Evolutionary conservation across 2,888 invertebrate genomes (phyloP), one percentile per base, ranked within the genome.

Genomic region (Odontomyia ornata): DNA sequence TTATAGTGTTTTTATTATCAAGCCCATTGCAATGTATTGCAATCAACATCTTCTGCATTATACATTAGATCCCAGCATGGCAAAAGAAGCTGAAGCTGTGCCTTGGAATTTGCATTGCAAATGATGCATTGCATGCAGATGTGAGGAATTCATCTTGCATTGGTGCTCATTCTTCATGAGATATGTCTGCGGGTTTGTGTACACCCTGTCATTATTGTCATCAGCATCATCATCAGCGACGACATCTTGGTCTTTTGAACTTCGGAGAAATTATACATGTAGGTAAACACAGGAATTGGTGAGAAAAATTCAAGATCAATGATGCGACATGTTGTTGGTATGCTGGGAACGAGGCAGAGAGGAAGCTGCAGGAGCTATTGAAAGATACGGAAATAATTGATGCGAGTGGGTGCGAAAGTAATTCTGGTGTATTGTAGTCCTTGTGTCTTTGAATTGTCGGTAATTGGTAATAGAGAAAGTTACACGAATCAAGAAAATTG

Each of bases 251-350:
- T 36, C 36, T 36, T 3, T 36, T 36, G 36, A 36, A 36, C 36
- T 9, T 36, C 9, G 9, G 36, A 9, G 57, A 25, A 23, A 23
- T 60, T 21, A 56, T n/a, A n/a, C 56, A 56, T n/a, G 11, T n/a
- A n/a, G 11, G 13, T 25, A 25, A 25, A 18, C 2, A 60, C 57
- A 3, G 11, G 23, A 60, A 23, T 3, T n/a, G 4, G 57, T 60
- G 57, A 5, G 57, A 60, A 60, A 18, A 21, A 21, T 60, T 60
- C 57, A 60, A 60, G 57, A 60, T 60, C 57, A 60, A 21, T 60
- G 57, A 13, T 60, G 21, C 25, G 21, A 11, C 18, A 25, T 4
- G 4, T 60, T 4, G 13, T 23, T 18, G 23, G 4, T 9, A 23
- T 9, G 57, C 11, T 21, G 57, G 21, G 11, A 25, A 4, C 21